Conservation (phyloP, 2,888 invertebrate species). For the Epirrita christyi region DNA sequence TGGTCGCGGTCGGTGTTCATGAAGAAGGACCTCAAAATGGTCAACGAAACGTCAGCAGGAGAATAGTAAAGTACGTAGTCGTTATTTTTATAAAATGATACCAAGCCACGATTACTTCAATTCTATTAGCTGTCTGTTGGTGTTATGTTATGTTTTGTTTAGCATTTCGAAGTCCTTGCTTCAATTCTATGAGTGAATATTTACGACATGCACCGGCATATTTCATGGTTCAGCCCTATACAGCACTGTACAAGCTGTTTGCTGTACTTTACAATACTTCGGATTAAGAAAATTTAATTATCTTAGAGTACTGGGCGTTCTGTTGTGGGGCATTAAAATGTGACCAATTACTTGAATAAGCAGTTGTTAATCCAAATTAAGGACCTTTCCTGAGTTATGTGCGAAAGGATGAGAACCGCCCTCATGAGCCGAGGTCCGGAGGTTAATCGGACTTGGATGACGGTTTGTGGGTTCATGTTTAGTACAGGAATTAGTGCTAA, state of each 20-base stretch:
- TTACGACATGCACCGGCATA: no score
- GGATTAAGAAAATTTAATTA: conserved; percentile 37
- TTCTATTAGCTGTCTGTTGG: no score
- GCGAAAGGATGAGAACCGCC: conserved; percentile 8
- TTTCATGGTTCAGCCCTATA: no score
- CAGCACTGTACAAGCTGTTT: conserved; percentile 4
- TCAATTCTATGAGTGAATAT: no score
- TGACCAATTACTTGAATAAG: conserved; percentile 36
- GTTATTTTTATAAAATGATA: no score
- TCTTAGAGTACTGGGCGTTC: conserved; percentile 33
- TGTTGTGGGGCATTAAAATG: conserved; percentile 31
- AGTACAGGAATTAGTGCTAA: conserved; percentile 8
- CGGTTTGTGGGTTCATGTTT: conserved; percentile 17
- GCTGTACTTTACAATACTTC: conserved; percentile 2
- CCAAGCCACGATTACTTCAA: no score
- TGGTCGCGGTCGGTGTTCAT: no score
- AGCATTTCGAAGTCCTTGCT: no score
- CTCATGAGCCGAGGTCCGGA: conserved; percentile 5
- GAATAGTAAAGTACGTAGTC: no score
- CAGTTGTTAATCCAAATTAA: conserved; percentile 39
- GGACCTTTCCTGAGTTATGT: conserved; percentile 26
- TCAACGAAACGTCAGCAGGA: no score
- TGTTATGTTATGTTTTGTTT: no score
- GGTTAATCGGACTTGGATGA: conserved; percentile 12
- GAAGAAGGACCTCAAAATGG: no score